Evolutionary conservation across 2,113 vertebrate species (phyloP).

Genomic region (Pristiophorus japonicus): DNA sequence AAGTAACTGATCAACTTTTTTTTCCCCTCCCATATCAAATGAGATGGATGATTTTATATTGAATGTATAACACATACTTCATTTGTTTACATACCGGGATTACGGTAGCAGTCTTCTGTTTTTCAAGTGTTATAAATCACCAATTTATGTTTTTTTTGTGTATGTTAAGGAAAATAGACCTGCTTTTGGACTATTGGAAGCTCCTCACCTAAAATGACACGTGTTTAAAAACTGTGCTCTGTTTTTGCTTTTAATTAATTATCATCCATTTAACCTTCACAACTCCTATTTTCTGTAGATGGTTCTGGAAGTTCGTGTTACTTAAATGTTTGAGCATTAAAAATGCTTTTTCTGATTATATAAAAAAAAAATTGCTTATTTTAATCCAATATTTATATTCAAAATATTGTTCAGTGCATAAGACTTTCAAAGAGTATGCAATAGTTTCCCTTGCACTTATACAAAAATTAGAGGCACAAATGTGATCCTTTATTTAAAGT

Average conservation of each 20-base stretch:
- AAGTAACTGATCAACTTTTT: not conserved
- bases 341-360: not conserved
- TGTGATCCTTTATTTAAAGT: too few relatives aligned
- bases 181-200: not conserved
- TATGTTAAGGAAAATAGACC: not conserved
- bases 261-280: not conserved
- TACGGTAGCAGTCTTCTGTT: not conserved
- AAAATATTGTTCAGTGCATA: not conserved
- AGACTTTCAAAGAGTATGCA: not conserved
- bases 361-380: not conserved
- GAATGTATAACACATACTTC: not conserved
- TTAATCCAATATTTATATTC: not conserved
- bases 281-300: not conserved
- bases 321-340: not conserved
- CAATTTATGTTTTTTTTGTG: not conserved
- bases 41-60: not conserved
- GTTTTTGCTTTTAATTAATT: not conserved
- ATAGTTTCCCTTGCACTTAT: not conserved
- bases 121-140: not conserved
- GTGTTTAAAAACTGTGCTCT: not conserved
- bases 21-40: not conserved
- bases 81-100: not conserved
- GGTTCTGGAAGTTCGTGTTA: not conserved
- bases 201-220: not conserved
- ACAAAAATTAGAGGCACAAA: too few relatives aligned